phyloP scores from a whole-genome alignment of 2,113 vertebrate species.

The Sceloporus undulatus region DNA sequence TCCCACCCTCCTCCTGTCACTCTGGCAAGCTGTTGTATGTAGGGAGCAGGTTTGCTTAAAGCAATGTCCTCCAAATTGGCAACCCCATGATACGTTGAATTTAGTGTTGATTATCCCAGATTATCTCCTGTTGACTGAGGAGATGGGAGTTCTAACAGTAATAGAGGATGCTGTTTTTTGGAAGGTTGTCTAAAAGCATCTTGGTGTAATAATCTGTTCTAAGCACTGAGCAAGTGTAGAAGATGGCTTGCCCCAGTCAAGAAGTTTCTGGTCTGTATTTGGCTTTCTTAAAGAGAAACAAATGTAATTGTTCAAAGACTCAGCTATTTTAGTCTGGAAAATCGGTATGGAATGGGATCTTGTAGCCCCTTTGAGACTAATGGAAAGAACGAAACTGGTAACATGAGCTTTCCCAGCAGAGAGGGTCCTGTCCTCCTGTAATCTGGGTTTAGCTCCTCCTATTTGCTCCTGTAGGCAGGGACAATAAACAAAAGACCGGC shows the following conservation, averaged over 20 bases:
- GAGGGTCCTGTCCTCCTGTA: no score
- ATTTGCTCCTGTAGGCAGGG: no score
- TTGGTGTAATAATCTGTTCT: background rate
- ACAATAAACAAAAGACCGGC: no score
- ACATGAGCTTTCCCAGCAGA: no score
- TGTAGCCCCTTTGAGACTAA: no score
- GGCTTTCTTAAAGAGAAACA: background rate
- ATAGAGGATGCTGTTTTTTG: background rate
- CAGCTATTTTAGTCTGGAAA: no score
- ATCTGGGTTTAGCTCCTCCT: no score
- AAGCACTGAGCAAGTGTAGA: fast-evolving
- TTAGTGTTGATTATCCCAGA: background rate
- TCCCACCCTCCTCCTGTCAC: background rate
- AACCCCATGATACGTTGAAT: background rate
- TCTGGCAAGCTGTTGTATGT: background rate
- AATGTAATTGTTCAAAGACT: no score
- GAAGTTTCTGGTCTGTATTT: background rate
- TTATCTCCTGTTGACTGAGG: background rate
- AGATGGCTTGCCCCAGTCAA: background rate
- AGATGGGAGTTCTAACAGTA: background rate
- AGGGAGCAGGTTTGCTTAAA: background rate
- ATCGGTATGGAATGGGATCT: no score
- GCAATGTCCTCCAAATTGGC: background rate
- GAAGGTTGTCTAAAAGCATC: background rate
- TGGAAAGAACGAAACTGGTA: no score